phyloP scores from a whole-genome alignment of 2,888 invertebrate genomes.

The Eutolmus rufibarbis region DNA sequence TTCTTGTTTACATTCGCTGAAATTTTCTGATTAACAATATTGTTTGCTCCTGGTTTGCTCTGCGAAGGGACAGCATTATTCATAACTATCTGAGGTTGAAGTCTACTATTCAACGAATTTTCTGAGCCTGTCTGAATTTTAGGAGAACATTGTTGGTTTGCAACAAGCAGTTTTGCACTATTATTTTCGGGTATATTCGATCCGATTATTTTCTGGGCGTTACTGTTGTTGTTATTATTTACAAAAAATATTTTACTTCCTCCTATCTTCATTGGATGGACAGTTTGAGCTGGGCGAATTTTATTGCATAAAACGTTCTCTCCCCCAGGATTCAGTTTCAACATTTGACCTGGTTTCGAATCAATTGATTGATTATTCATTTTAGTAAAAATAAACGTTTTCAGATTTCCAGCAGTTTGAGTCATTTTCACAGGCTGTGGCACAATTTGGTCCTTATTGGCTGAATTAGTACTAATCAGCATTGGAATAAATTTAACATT shows the following conservation, averaged over 20 bases:
- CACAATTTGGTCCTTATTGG: background rate
- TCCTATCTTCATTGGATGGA: background rate
- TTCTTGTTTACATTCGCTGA: slow-evolving; percentile 17
- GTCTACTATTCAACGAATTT: background rate
- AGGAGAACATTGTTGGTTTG: background rate
- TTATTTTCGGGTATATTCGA: background rate
- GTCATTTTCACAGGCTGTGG: background rate
- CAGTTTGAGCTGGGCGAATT: background rate
- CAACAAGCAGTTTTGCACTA: background rate
- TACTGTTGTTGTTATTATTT: background rate
- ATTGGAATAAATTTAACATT: slow-evolving; percentile 54
- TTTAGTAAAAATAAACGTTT: background rate
- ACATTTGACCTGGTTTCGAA: background rate
- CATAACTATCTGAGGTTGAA: background rate
- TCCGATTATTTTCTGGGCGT: background rate
- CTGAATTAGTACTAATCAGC: slow-evolving; percentile 49
- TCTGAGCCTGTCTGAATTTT: background rate
- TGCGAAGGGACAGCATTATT: background rate
- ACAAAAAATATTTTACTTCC: background rate
- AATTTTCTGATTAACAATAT: background rate
- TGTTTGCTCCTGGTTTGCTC: background rate
- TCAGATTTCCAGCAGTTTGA: background rate
- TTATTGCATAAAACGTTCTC: background rate
- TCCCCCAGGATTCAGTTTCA: background rate
- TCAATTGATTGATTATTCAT: background rate